Evolutionary conservation across 2,797 vertebrate genomes (phyloP), one percentile per base, ranked within the genome.

Genomic region (Channallabes apus): DNA sequence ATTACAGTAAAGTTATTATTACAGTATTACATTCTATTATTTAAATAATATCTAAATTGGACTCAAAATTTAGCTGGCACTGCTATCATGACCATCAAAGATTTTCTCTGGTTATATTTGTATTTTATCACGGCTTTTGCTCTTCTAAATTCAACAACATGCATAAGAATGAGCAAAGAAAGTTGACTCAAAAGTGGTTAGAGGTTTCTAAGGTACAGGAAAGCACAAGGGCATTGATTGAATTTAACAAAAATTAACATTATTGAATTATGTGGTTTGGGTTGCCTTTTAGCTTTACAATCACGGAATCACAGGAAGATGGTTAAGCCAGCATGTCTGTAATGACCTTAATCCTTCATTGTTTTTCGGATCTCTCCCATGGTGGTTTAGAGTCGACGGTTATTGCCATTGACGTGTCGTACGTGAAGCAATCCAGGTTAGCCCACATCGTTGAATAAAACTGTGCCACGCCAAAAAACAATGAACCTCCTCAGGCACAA

Each of bases 161-260:
- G 38, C 2, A 59, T 22, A 73, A 32, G 46, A 68, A 38, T 20
- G 69, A 58, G 41, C 51, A 69, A 76, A 77, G 18, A n/a, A 22
- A 51, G 35, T 56, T 6, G 14, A 71, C 68, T 85, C 27, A 41
- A 77, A 29, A 46, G 11, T 82, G 82, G 38, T 54, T 67, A 80
- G 82, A 82, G 51, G 79, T 83, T 82, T 77, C 85, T 65, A 54
- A 82, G 71, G 76, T 38, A 75, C 79, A 67, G 51, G 67, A 72
- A 58, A 54, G 62, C 68, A 46, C 18, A 12, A 41, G 72, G 56
- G 35, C 59, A 81, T 80, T 80, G 84, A 84, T 59, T 65, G 32
- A 64, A 54, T 76, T 65, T 54, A 83, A 32, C 71, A 83, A 38
- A 38, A 38, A 38, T 54, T 64, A 76, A 56, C 69, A 61, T 85